A percentile compares a stretch with the other conserved stretches of the same genome.
Evolutionary conservation across 2,113 vertebrate species (phyloP).

Genomic region (Brachypteracias leptosomus): DNA sequence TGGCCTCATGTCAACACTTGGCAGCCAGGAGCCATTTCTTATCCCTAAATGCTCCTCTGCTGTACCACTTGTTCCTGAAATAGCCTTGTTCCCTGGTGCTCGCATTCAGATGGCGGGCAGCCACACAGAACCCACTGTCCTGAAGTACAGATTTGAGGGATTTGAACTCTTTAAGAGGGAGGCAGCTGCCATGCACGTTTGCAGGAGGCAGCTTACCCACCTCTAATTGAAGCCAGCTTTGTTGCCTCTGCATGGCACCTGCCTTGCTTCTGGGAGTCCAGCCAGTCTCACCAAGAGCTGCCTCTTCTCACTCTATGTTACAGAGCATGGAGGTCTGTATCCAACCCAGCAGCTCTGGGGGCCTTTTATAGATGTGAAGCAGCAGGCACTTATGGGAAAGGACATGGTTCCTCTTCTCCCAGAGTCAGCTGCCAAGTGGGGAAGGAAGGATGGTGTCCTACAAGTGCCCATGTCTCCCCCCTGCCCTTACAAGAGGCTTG

Average conservation of each 20-base stretch:
- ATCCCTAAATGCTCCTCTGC: background rate
- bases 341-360: background rate
- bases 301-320: background rate
- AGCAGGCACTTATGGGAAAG: background rate
- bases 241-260: background rate
- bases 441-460: background rate
- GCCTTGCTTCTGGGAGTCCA: background rate
- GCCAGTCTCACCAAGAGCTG: background rate
- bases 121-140: background rate
- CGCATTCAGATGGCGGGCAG: background rate
- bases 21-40: background rate
- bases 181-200: background rate
- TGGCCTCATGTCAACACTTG: background rate
- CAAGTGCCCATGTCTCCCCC: background rate
- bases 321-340: background rate
- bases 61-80: slow-evolving; percentile 11
- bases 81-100: background rate
- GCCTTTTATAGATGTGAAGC: background rate
- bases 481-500: background rate
- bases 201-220: background rate
- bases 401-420: background rate
- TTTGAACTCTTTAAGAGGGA: background rate
- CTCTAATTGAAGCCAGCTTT: background rate
- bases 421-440: fast-evolving
- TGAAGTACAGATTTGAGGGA: background rate